Conservation (phyloP, 35 echinoderm and acorn worm species). For the Patiria miniata region DNA sequence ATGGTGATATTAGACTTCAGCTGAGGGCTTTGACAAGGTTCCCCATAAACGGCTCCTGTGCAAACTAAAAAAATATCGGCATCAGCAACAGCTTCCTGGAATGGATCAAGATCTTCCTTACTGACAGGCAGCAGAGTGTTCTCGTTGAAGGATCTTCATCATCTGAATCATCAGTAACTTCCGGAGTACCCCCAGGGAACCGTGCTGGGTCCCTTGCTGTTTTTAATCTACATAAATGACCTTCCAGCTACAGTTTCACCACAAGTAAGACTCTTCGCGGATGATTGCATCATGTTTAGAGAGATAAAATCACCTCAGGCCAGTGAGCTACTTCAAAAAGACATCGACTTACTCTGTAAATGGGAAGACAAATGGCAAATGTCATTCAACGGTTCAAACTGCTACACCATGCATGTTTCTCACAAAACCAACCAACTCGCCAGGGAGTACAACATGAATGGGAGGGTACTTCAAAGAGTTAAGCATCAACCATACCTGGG, state of each 20-base stretch:
- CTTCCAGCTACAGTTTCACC: neutral
- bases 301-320: neutral
- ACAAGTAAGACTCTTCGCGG: too few relatives aligned
- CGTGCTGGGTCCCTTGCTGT: too few relatives aligned
- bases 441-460: neutral
- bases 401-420: too few relatives aligned
- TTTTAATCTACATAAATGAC: too few relatives aligned
- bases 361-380: neutral
- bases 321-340: too few relatives aligned
- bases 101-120: slow-evolving; percentile 33
- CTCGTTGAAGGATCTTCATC: neutral
- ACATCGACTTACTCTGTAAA: neutral
- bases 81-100: slow-evolving; percentile 30
- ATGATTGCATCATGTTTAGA: too few relatives aligned
- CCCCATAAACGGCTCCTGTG: neutral
- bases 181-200: neutral
- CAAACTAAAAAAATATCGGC: slow-evolving; percentile 31
- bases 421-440: neutral
- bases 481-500: too few relatives aligned
- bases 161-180: neutral
- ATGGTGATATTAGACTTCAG: neutral
- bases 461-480: too few relatives aligned
- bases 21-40: too few relatives aligned
- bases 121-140: slow-evolving; percentile 9
- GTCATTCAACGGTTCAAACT: too few relatives aligned